Evolutionary conservation across 2,888 invertebrate genomes (phyloP), one percentile per base, ranked within the genome.

Genomic region (Cylindroiulus punctatus): DNA sequence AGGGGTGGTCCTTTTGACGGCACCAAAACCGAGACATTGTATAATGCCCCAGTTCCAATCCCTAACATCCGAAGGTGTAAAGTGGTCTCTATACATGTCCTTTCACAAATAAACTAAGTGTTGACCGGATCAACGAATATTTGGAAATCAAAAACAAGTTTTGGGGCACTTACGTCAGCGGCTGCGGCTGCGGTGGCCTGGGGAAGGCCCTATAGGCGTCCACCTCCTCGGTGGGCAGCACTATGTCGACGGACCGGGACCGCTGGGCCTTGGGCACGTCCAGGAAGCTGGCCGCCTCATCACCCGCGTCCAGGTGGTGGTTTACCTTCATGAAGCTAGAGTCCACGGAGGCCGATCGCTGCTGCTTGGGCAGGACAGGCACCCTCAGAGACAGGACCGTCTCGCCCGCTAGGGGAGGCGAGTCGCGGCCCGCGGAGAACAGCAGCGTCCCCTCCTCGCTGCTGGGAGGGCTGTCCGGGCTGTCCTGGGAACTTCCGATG

Each of bases 341-440:
- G 90, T 96, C 96, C 1, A 97, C 96, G 0, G 96, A 96, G 47
- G 96, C 96, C 26, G 96, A 96, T 26, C 96, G 94, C 90, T 96
- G 96, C 40, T 96, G 93, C 90, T 94, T 95, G 26, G 88, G 86
- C 88, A 96, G 91, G 89, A 96, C 96, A 76, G 96, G 96, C 87
- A 96, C 96, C 87, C 95, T 94, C 82, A 96, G 91, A 90, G 95
- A 95, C 88, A 95, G 94, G 89, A 95, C 95, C 87, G 94, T 93
- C 94, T 84, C 87, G 85, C 4, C 91, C 91, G 4, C 90, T 90
- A 86, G 19, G 0, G 86, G 76, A 19, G 81, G 36, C 14, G 87
- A 65, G 32, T 83, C 86, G 81, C 52, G 88, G 42, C 44, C 82
- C 44, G 81, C 22, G n/a, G 32, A 88, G 81, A 88, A 88, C 26